Conservation (phyloP, 1,140 invertebrate genomes). For the Drosophila ercepeae region DNA sequence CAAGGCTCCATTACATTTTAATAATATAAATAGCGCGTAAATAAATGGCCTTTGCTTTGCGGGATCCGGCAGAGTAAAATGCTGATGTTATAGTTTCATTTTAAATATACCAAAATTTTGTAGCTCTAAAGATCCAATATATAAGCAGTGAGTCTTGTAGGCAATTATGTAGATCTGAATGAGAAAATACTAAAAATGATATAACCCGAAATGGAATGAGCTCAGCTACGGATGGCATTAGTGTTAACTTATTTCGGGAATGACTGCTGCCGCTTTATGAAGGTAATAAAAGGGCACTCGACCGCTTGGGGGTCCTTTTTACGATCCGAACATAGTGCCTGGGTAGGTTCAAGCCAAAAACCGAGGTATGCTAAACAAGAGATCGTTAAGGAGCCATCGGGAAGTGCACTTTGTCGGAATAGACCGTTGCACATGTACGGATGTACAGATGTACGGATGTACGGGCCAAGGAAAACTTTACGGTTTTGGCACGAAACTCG, state of each 20-base stretch:
- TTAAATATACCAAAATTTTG: too few relatives aligned
- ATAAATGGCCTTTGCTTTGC: neutral
- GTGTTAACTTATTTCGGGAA: slow-evolving; percentile 28
- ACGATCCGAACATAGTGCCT: slow-evolving; percentile 17
- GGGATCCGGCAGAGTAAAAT: neutral
- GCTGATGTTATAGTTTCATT: too few relatives aligned
- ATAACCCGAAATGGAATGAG: slow-evolving; percentile 11
- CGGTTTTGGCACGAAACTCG: slow-evolving; percentile 46
- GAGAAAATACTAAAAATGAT: neutral
- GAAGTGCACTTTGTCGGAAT: slow-evolving; percentile 39
- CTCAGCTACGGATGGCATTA: slow-evolving; percentile 17
- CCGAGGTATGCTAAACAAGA: slow-evolving; percentile 36
- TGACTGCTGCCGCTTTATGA: slow-evolving; percentile 18
- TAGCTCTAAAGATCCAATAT: too few relatives aligned
- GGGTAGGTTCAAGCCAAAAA: neutral
- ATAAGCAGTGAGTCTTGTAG: neutral
- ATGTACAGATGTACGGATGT: too few relatives aligned
- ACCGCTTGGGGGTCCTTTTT: slow-evolving; percentile 7
- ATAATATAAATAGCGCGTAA: slow-evolving; percentile 24
- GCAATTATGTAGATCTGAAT: neutral
- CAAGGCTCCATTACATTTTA: slow-evolving; percentile 42
- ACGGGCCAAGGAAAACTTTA: slow-evolving; percentile 33
- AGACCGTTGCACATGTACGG: slow-evolving; percentile 52
- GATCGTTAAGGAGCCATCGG: slow-evolving; percentile 36
- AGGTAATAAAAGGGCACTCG: slow-evolving; percentile 33